These are phyloP conservation scores for Camponotus fellah DNA, from an alignment of 2,888 invertebrate species.

Conservation along the genomic window DNA sequence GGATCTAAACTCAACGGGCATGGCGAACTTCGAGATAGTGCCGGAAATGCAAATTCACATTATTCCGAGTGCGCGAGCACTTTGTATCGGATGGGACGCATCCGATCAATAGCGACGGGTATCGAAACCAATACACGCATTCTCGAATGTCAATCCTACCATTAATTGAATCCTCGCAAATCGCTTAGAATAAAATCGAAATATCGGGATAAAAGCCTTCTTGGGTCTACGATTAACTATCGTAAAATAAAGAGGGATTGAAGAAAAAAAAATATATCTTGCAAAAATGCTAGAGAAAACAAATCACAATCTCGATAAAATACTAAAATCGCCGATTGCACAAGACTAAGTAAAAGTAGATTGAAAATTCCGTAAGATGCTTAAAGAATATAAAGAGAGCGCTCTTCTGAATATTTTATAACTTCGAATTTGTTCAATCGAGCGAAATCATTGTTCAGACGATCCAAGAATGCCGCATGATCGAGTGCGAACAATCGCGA, in stretches of 20 bases:
- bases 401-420: neutral
- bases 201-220: neutral
- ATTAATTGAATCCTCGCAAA: constrained; percentile 38
- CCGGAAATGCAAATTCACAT: constrained; percentile 53
- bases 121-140: constrained; percentile 15
- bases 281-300: neutral
- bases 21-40: constrained; percentile 40
- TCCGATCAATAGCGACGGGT: constrained; percentile 42
- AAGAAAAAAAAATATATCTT: neutral
- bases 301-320: neutral
- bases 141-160: neutral
- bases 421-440: constrained; percentile 21
- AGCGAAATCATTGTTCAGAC: constrained; percentile 9
- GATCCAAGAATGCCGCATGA: constrained; percentile 1
- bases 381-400: neutral
- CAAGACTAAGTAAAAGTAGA: neutral
- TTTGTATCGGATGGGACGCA: constrained; percentile 55
- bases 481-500: constrained; percentile 28
- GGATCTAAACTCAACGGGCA: constrained; percentile 28
- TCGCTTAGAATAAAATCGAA: constrained; percentile 29
- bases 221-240: neutral
- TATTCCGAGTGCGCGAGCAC: constrained; percentile 47
- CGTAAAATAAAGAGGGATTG: neutral
- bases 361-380: neutral
- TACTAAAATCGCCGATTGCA: neutral